Evolutionary conservation across 2,888 invertebrate species (phyloP), one percentile per base, ranked within the genome.

Genomic region (Thecocarcelia acutangulata): DNA sequence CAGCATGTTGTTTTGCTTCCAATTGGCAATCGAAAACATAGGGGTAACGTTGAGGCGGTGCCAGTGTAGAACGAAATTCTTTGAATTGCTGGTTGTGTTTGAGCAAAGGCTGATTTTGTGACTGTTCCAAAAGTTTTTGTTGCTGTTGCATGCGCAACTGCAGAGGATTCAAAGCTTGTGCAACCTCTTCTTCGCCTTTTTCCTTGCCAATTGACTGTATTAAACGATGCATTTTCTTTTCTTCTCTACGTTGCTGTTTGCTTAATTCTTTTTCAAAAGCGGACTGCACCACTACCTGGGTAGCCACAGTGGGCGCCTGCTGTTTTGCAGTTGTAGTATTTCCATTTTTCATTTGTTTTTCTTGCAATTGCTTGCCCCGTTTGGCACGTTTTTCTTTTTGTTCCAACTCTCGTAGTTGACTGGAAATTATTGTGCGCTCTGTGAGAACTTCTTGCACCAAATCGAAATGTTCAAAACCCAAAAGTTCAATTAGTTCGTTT

Each of bases 1-100:
- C 94, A 91, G 91, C 86, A 87, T 91, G 87, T 69, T 88, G 91
- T 87, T 94, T 95, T 0, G 94, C 94, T 76, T 93, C 92, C 56
- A 94, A 91, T 83, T 95, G 94, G 1, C 94, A 93, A 89, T 98
- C 98, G 89, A 95, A 98, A 0, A 98, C 98, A 90, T 95, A 95
- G 0, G 98, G 98, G 91, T 94, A 97, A 9, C 78, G 68, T 54
- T 54, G 52, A 11, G 46, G 59, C 19, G 93, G 92, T 3, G 88
- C 85, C 3, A 84, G 24, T 0, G 79, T 79, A 1, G 85, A 85
- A 12, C 85, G 85, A n/a, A 85, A 85, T 4, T 86, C 85, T 48
- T 87, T 89, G 0, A 76, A 44, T 0, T 85, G 76, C 66, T 88
- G 89, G 2, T 86, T 87, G 6, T 70, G 81, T 4, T 85, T 86